These are phyloP conservation scores for Promerops cafer DNA, from an alignment of 2,113 vertebrate species.

Conservation along the genomic window DNA sequence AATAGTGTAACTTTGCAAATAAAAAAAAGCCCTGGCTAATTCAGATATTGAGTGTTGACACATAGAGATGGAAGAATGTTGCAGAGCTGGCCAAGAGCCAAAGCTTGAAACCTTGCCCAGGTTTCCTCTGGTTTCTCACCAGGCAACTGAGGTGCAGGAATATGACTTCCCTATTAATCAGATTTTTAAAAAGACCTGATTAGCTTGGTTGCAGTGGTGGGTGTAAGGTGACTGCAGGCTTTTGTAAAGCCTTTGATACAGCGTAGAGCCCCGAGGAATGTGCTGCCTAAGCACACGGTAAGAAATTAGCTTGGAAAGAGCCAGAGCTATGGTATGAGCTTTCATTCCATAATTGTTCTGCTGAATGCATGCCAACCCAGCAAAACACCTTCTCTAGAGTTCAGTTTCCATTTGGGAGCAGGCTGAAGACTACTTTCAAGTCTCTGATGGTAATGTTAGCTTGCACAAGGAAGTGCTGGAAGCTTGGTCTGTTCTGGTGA, in stretches of 20 bases:
- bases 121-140: background rate
- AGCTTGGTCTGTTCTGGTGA: background rate
- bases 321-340: rapidly evolving
- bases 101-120: background rate
- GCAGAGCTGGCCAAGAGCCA: background rate
- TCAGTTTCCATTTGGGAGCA: background rate
- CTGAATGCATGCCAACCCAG: background rate
- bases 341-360: background rate
- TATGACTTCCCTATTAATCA: background rate
- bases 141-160: background rate
- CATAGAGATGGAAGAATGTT: background rate
- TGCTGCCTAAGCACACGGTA: rapidly evolving
- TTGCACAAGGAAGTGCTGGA: background rate
- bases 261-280: background rate
- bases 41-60: background rate
- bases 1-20: background rate
- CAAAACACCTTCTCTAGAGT: background rate
- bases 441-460: background rate
- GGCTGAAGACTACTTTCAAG: background rate
- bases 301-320: background rate
- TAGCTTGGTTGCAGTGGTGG: background rate
- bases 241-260: background rate
- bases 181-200: background rate
- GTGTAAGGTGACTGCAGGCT: background rate
- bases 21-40: background rate